Evolutionary conservation across 2,888 invertebrate genomes (phyloP).

Genomic region (Patella depressa): DNA sequence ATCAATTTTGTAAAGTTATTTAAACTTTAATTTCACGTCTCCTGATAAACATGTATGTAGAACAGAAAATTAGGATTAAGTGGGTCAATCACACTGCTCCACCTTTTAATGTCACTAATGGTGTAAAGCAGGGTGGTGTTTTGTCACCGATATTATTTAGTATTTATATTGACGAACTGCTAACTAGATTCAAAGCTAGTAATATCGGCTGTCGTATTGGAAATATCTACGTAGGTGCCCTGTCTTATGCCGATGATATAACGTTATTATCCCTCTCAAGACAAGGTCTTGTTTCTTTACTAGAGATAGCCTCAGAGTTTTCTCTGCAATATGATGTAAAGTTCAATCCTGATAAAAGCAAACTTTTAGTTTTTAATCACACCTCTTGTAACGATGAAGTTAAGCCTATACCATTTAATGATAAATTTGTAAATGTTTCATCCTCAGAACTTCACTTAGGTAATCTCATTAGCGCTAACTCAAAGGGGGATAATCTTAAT

Average conservation of each 20-base stretch:
- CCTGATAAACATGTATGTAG: not conserved
- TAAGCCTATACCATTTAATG: not conserved
- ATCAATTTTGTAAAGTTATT: not conserved
- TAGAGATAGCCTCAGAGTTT: not conserved
- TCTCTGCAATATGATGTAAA: not conserved
- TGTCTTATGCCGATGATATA: constrained; percentile 33
- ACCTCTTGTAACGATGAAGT: not conserved
- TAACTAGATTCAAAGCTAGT: constrained; percentile 13
- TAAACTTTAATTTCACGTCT: not conserved
- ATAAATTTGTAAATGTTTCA: not conserved
- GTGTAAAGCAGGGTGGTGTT: constrained; percentile 20
- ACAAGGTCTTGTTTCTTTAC: not conserved
- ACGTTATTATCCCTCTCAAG: constrained; percentile 8
- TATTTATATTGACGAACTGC: constrained; percentile 20
- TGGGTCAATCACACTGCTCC: not conserved
- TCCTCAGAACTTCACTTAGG: not conserved
- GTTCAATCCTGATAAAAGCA: constrained; percentile 5
- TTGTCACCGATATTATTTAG: constrained; percentile 23
- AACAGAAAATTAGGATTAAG: not conserved
- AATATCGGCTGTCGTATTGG: constrained; percentile 18
- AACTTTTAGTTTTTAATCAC: not conserved
- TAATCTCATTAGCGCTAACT: not conserved
- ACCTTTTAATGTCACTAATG: constrained; percentile 19
- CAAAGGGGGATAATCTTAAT: not conserved
- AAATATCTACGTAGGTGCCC: constrained; percentile 14